phyloP scores from a whole-genome alignment of 2,888 invertebrate genomes.

The Tipula confusa region DNA sequence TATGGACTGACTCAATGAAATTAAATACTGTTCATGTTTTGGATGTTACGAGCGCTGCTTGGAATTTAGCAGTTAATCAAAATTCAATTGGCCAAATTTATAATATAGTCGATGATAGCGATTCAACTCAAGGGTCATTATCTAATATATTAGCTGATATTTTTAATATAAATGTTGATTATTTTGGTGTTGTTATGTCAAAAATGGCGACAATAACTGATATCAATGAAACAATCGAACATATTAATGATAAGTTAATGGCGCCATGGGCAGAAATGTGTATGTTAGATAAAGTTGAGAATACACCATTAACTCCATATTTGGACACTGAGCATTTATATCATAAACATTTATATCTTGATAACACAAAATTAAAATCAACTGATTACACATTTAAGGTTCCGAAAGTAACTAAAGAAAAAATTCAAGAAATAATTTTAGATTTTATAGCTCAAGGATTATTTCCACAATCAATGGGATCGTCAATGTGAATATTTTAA shows the following conservation, averaged over 20 bases:
- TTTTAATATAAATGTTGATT: constrained; percentile 81
- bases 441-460: constrained; percentile 7
- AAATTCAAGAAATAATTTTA: constrained; percentile 53
- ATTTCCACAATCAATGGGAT: constrained; percentile 5
- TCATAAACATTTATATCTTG: constrained; percentile 73
- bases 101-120: constrained; percentile 77
- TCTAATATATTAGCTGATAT: constrained; percentile 75
- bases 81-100: constrained; percentile 62
- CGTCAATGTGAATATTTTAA: constrained; percentile 20
- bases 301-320: constrained; percentile 85
- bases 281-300: constrained; percentile 64
- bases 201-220: constrained; percentile 75
- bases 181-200: constrained; percentile 77
- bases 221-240: constrained; percentile 75
- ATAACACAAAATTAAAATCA: constrained; percentile 61
- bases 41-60: constrained; percentile 79
- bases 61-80: constrained; percentile 60
- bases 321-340: constrained; percentile 77
- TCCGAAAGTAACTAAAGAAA: constrained; percentile 60
- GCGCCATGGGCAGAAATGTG: constrained; percentile 89
- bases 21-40: constrained; percentile 83
- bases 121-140: constrained; percentile 80
- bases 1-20: constrained; percentile 80
- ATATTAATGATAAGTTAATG: constrained; percentile 91
- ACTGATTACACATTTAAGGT: constrained; percentile 58